Percentiles rank a stretch among this genome's conserved stretches.
Evolutionary conservation across 2,797 vertebrate genomes (phyloP).

Genomic region (Astyanax mexicanus): DNA sequence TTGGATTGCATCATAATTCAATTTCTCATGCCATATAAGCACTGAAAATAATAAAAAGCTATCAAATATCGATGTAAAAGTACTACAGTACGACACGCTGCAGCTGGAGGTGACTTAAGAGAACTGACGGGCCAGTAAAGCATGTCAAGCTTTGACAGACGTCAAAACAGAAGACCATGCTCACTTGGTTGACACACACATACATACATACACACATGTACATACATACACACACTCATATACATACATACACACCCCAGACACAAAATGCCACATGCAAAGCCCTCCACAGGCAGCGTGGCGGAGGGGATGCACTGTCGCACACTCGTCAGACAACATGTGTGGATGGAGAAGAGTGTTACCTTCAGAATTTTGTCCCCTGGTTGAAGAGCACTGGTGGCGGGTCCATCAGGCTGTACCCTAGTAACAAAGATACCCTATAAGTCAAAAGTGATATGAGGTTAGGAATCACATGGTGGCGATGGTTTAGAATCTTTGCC

Average conservation of each 20-base stretch:
- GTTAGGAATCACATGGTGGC: constrained; percentile 94
- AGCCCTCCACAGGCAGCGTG: constrained; percentile 53
- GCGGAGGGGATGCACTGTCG: constrained; percentile 45
- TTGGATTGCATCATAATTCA: background rate
- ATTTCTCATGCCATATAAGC: constrained; percentile 38
- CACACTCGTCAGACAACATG: constrained; percentile 53
- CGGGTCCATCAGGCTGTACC: constrained; percentile 99
- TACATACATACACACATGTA: constrained; percentile 14
- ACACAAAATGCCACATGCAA: constrained; percentile 64
- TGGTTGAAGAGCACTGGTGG: constrained; percentile 90
- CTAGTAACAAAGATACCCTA: constrained; percentile 99
- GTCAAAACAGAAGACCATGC: constrained; percentile 56
- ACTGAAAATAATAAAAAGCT: background rate
- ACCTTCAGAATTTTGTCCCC: constrained; percentile 99
- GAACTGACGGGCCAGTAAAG: constrained; percentile 31
- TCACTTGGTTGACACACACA: constrained; percentile 38
- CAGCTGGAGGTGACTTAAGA: constrained; percentile 24
- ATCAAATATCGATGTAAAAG: constrained; percentile 12
- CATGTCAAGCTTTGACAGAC: constrained; percentile 46
- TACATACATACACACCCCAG: constrained; percentile 31
- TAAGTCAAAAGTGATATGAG: constrained; percentile 99
- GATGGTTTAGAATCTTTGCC: constrained; percentile 88
- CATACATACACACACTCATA: constrained; percentile 15
- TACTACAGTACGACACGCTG: constrained; percentile 2
- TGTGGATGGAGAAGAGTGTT: constrained; percentile 70